phyloP scores from a whole-genome alignment of 1,140 invertebrate species.

The Tachypleus tridentatus region DNA sequence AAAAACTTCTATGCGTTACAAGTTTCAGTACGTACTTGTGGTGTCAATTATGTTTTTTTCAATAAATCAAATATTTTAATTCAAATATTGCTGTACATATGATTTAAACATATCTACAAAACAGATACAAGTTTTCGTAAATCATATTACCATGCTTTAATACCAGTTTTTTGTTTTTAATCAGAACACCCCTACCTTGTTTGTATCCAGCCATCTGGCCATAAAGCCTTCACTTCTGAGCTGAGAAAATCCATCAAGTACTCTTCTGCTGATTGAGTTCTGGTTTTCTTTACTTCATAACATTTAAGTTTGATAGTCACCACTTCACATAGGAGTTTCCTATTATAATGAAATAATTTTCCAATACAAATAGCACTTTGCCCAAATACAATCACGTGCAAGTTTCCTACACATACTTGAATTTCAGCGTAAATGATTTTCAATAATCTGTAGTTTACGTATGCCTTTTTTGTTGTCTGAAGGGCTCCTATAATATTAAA shows the following conservation, averaged over 20 bases:
- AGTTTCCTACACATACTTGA: background rate
- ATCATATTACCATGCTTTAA: too few species aligned
- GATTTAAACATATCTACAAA: too few species aligned
- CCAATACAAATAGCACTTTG: background rate
- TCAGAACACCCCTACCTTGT: slow-evolving; percentile 25
- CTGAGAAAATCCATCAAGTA: slow-evolving; percentile 42
- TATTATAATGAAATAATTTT: slow-evolving; percentile 13
- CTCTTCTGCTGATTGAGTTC: slow-evolving; percentile 42
- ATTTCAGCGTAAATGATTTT: slow-evolving; percentile 2
- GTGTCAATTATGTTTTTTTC: too few species aligned
- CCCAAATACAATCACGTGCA: background rate
- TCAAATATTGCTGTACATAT: too few species aligned
- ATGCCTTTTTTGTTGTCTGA: too few species aligned
- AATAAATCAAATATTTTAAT: too few species aligned
- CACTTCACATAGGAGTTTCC: slow-evolving; percentile 38
- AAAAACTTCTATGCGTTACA: too few species aligned
- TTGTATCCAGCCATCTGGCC: slow-evolving; percentile 47
- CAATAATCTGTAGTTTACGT: too few species aligned
- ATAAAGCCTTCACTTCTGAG: slow-evolving; percentile 41
- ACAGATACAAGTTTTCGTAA: too few species aligned
- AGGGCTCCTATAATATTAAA: too few species aligned
- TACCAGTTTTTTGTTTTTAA: too few species aligned
- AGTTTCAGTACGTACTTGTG: too few species aligned
- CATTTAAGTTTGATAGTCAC: slow-evolving; percentile 39
- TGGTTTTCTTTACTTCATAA: slow-evolving; percentile 38